Base-by-base conservation (phyloP, 1,140 invertebrate genomes). In the Lepeophtheirus salmonis region DNA sequence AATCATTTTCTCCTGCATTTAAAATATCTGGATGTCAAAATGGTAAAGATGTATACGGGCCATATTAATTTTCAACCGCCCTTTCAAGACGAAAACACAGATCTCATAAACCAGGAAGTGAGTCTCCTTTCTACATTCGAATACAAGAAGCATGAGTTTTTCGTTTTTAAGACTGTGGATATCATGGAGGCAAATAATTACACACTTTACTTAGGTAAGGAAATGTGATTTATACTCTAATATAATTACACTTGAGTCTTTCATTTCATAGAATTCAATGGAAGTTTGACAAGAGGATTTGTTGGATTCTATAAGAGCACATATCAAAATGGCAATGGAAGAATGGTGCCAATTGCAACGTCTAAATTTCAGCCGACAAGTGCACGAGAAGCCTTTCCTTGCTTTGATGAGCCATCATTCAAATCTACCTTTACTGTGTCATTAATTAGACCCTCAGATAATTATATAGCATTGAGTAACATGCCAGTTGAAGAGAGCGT, bases 361-460 rank as follows among this genome's bases (percentile, higher is more conserved):
- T 76, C 77, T 1, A 79, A 80, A 65, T 81, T 82, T 66, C 75
- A 81, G 64, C 77, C 79, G 1, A 76, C 76, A 0, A 72, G 74
- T 65, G 80, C 80, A 16, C 64, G 80, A 14, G 67, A 67, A 57
- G 76, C 77, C 0, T 82, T 81, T 63, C 91, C 92, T 0, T 95
- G 90, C 70, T 94, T 94, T 69, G 94, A 97, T 72, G 92, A 97
- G 69, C 92, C 94, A 0, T 77, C 81, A 26, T 82, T 94, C 66
- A 97, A 97, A 74, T 86, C 91, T 0, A 80, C 80, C 62, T 97
- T 84, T 74, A 78, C 76, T 22, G 78, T 94, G 12, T 79, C 80
- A 4, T 67, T 95, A 1, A 79, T 84, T 2, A 79, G 80, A 65
- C 83, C 83, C 0, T 63, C 49, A 0, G 70, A 70, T 25, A 64